Percentiles rank a stretch among this genome's conserved stretches.
Conservation (phyloP, 2,888 invertebrate genomes). For the Spisula solida region DNA sequence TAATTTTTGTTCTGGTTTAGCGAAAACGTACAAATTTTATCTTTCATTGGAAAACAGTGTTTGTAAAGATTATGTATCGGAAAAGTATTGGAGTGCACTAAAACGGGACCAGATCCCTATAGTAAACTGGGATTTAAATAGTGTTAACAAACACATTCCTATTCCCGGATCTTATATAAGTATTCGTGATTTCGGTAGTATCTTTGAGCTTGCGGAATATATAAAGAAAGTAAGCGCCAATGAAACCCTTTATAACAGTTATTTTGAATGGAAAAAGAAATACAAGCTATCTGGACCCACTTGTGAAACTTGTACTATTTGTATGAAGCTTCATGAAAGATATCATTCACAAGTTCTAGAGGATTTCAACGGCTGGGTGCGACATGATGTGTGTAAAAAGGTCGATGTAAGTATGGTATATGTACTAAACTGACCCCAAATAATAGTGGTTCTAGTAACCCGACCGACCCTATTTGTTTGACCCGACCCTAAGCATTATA, state of each 20-base stretch:
- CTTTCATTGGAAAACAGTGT: conserved; percentile 62
- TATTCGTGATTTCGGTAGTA: conserved; percentile 55
- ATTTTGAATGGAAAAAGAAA: conserved; percentile 55
- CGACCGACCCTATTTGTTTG: too few species aligned
- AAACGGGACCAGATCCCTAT: conserved; percentile 51
- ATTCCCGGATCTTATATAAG: conserved; percentile 64
- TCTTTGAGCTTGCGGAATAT: conserved; percentile 39
- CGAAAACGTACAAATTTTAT: conserved; percentile 60
- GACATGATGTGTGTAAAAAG: conserved; percentile 51
- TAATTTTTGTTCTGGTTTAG: conserved; percentile 43
- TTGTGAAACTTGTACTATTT: conserved; percentile 6
- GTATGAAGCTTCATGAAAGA: neutral
- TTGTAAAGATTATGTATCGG: conserved; percentile 66
- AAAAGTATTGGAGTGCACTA: conserved; percentile 64
- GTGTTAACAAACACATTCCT: conserved; percentile 39
- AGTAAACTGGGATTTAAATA: conserved; percentile 58
- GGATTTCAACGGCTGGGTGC: conserved; percentile 50
- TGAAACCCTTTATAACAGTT: conserved; percentile 63
- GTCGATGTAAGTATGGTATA: conserved; percentile 37
- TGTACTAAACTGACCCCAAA: too few species aligned
- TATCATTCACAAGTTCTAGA: conserved; percentile 40
- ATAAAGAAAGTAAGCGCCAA: conserved; percentile 47
- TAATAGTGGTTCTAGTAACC: too few species aligned
- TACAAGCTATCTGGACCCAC: neutral
- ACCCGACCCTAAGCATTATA: too few species aligned